Base-by-base conservation (phyloP, 2,113 vertebrate genomes). In the Pipra filicauda region DNA sequence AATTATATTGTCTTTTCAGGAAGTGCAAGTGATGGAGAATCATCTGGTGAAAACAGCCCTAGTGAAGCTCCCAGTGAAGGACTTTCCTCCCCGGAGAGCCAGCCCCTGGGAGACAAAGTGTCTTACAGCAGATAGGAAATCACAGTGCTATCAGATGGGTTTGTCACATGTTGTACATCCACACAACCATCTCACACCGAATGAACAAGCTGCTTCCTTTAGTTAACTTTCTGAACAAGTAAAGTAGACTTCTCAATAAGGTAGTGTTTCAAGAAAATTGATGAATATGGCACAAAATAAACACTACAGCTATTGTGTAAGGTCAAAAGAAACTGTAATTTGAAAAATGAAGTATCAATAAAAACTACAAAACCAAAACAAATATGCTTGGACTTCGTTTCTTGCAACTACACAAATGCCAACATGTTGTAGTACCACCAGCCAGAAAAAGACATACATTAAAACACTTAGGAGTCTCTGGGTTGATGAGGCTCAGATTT, bases 61-160 rank as follows among this genome's bases (percentile, higher is more conserved):
- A 85, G 52, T 51, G 59, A 94, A 74, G 89, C 65, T 91, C 78
- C 96, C n/a, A 93, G 27, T 54, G 88, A 55, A 48, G 79, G 65
- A 57, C 49, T 39, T 35, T 3, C 78, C 28, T 43, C 94, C 33
- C 65, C 5, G 49, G 79, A 91, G 55, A 92, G 43, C 20, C 97
- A 97, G 78, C 71, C 75, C 12, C 72, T 62, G 46, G 91, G 93
- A 83, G 97, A 97, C 31, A 96, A 96, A 48, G 97, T 95, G 80
- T 66, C 97, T 88, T 98, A 98, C 85, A 97, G 91, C 92, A 97
- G 75, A 86, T 98, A 98, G 95, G 86, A 61, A 57, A 7, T n/a
- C 54, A 16, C 37, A 58, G 23, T 39, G 18, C 18, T 79, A 2
- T n/a, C 41, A 39, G 44, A 24, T 85, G 74, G 24, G 7, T 48